phyloP scores from a whole-genome alignment of 2,797 vertebrate genomes.

The Calcarius lapponicus region DNA sequence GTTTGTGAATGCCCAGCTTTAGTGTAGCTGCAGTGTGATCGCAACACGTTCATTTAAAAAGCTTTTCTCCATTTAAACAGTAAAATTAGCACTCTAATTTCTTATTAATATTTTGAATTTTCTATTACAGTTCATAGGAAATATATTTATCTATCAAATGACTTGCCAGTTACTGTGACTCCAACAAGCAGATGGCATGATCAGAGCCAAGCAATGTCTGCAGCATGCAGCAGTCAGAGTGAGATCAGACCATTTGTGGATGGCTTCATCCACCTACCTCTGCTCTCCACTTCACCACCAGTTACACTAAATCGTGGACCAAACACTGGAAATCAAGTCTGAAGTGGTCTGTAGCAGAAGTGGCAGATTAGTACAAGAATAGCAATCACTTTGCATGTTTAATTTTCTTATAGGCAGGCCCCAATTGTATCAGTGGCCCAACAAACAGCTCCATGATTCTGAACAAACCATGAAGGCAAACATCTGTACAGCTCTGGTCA shows the following conservation, averaged over 20 bases:
- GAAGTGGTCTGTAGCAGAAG: background rate
- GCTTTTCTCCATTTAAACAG: background rate
- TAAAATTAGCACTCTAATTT: background rate
- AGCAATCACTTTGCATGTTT: background rate
- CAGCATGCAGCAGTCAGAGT: background rate
- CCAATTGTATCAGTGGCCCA: background rate
- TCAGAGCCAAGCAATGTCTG: background rate
- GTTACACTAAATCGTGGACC: background rate
- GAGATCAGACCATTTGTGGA: background rate
- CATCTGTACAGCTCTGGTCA: background rate
- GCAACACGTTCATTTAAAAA: background rate
- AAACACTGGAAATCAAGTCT: background rate
- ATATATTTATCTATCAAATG: background rate
- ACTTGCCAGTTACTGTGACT: background rate
- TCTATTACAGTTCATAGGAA: background rate
- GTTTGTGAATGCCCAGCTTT: background rate
- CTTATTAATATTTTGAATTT: background rate
- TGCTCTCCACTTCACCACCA: background rate
- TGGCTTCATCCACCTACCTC: background rate
- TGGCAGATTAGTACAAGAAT: background rate
- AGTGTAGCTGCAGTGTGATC: background rate
- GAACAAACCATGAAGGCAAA: background rate
- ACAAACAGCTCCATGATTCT: background rate
- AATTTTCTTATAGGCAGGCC: background rate
- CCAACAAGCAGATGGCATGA: background rate